These are phyloP conservation scores for Trichechus manatus DNA, from an alignment of 2,113 vertebrate genomes.

Conservation along the genomic window DNA sequence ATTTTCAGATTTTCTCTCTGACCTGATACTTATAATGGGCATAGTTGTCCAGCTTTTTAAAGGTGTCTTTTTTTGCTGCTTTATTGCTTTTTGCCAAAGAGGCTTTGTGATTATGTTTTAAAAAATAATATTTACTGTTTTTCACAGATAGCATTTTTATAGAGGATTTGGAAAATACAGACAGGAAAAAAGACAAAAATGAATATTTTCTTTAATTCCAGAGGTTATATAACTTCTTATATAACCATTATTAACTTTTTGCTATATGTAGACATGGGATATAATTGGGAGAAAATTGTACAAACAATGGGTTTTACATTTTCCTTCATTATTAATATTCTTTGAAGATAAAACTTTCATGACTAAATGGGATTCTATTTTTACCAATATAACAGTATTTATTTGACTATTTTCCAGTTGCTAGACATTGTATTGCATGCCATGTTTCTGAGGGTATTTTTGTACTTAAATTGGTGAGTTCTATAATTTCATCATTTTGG, in stretches of 20 bases:
- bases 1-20: not conserved
- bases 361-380: not conserved
- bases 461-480: conserved; percentile 26
- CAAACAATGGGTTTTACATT: not conserved
- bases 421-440: conserved; percentile 45
- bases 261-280: not conserved
- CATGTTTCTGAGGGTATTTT: conserved; percentile 34
- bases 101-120: not conserved
- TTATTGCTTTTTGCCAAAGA: not conserved
- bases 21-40: not conserved
- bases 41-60: not conserved
- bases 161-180: conserved; percentile 21
- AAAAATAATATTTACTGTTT: not conserved
- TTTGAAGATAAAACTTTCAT: conserved; percentile 43
- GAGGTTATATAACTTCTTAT: conserved; percentile 18
- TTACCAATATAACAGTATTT: not conserved
- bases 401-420: conserved; percentile 1
- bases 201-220: not conserved
- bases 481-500: conserved; percentile 48
- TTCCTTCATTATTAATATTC: conserved; percentile 53
- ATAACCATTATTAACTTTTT: conserved; percentile 27
- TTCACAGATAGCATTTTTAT: not conserved
- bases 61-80: not conserved
- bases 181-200: not conserved
- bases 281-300: not conserved